These are phyloP conservation scores for Lagopus leucura DNA, from an alignment of 2,113 vertebrate species.

Conservation along the genomic window DNA sequence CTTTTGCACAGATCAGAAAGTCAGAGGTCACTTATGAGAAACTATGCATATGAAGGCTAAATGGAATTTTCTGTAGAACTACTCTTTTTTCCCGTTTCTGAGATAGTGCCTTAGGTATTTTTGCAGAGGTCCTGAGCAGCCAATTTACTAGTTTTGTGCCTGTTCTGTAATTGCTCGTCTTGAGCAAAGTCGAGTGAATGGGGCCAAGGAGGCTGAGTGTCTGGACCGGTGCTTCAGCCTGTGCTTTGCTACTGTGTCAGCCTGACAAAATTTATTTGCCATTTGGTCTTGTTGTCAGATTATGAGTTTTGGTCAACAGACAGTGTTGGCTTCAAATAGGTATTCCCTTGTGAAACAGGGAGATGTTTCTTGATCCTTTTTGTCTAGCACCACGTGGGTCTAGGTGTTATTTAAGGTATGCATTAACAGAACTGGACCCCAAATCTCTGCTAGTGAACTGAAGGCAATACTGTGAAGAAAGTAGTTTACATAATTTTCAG, in stretches of 20 bases:
- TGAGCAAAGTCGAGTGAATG: not conserved
- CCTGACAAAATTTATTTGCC: not conserved
- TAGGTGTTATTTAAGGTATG: not conserved
- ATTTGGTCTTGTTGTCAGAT: constrained; percentile 9
- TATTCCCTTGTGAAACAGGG: not conserved
- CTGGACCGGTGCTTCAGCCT: not conserved
- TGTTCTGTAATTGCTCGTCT: not conserved
- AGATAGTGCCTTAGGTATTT: not conserved
- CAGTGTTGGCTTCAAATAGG: not conserved
- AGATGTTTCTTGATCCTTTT: not conserved
- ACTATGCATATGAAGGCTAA: not conserved
- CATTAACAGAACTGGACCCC: not conserved
- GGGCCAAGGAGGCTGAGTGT: not conserved
- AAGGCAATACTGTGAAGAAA: not conserved
- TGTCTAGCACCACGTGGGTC: not conserved
- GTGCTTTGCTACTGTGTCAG: not conserved
- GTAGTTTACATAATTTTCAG: not conserved
- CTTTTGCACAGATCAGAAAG: rapidly evolving
- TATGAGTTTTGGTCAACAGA: not conserved
- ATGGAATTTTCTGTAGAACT: not conserved
- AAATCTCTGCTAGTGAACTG: not conserved
- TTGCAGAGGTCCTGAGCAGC: not conserved
- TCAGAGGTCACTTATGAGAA: not conserved
- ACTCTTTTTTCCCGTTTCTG: not conserved
- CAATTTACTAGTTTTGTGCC: not conserved